A percentile compares a stretch with the other conserved stretches of the same genome.
phyloP scores from a whole-genome alignment of 2,797 vertebrate genomes.

The Brachymystax lenok region DNA sequence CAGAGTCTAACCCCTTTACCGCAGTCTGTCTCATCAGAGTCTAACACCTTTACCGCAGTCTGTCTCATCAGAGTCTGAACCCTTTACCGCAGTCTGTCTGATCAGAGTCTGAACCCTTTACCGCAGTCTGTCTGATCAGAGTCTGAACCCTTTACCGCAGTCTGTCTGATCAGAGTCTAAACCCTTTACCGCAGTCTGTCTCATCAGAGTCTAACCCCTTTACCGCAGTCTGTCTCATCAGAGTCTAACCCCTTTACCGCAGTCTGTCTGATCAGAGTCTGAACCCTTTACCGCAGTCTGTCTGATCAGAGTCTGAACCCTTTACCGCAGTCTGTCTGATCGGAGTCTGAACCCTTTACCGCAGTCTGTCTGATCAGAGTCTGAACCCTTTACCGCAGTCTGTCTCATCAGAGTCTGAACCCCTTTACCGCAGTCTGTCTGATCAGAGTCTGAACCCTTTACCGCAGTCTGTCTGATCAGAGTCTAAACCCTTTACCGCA shows the following conservation, averaged over 20 bases:
- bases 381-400: conserved; percentile 41
- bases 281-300: conserved; percentile 45
- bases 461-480: too few species aligned
- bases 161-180: too few species aligned
- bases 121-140: conserved; percentile 44
- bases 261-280: too few species aligned
- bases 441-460: conserved; percentile 27
- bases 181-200: conserved; percentile 50
- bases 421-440: conserved; percentile 41
- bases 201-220: conserved; percentile 1
- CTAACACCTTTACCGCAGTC: conserved; percentile 13
- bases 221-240: conserved; percentile 44
- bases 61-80: too few species aligned
- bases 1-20: too few species aligned
- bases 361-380: too few species aligned
- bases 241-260: conserved; percentile 13
- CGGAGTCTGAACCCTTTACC: conserved; percentile 25
- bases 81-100: conserved; percentile 54
- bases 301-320: conserved; percentile 20
- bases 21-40: conserved; percentile 43
- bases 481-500: conserved; percentile 22
- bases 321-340: conserved; percentile 46
- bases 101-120: too few species aligned
- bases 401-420: conserved; percentile 27
- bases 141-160: conserved; percentile 13